A percentile compares a stretch with the other conserved stretches of the same genome.
These are phyloP conservation scores for Temnothorax nylanderi DNA, from an alignment of 1,140 invertebrate species.

Conservation along the genomic window DNA sequence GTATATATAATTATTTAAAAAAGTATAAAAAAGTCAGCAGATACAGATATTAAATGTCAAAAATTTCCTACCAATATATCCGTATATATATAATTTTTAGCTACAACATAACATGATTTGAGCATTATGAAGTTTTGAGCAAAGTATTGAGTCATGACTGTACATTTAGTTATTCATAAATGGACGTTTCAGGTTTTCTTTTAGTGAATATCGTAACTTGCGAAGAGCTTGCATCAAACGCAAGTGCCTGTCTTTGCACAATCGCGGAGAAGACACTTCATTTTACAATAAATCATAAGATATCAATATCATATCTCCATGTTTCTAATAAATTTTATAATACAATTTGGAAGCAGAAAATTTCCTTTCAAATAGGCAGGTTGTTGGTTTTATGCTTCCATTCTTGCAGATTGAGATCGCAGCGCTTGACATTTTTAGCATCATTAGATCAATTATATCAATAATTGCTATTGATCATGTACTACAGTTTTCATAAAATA, in stretches of 20 bases:
- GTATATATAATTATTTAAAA: slow-evolving; percentile 30
- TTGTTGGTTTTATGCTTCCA: background rate
- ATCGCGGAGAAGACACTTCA: slow-evolving; percentile 11
- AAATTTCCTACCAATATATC: background rate
- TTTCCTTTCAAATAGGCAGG: background rate
- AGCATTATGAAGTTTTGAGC: slow-evolving; percentile 19
- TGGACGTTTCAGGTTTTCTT: slow-evolving; percentile 3
- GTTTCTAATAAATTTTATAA: background rate
- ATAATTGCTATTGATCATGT: background rate
- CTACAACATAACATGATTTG: background rate
- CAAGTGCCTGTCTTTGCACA: background rate
- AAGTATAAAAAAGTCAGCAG: slow-evolving; percentile 20
- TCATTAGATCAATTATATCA: background rate
- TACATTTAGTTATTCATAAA: background rate
- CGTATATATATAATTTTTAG: background rate
- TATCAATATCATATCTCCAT: background rate
- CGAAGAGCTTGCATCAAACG: background rate
- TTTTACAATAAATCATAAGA: slow-evolving; percentile 15
- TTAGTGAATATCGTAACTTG: background rate
- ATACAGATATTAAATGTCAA: slow-evolving; percentile 6
- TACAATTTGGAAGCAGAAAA: slow-evolving; percentile 25
- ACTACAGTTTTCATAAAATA: slow-evolving; percentile 10
- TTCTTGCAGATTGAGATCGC: background rate
- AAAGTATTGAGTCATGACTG: slow-evolving; percentile 21
- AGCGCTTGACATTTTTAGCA: background rate